Evolutionary conservation across 2,888 invertebrate genomes (phyloP), one percentile per base, ranked within the genome.

Genomic region (Nowickia ferox): DNA sequence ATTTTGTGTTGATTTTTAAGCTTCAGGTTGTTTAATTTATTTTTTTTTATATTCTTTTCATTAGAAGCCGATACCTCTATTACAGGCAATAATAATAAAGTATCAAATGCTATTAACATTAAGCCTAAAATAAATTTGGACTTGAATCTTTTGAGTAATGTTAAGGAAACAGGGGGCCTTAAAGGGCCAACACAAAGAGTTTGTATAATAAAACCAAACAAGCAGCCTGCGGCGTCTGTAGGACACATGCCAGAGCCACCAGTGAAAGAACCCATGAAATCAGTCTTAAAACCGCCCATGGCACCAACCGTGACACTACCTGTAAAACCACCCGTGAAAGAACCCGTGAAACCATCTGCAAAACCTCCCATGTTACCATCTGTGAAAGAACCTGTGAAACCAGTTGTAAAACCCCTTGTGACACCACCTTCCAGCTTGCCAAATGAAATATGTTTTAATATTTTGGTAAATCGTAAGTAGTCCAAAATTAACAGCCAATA

Each of bases 361-460:
- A 30, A 30, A 51, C 22, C 72, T 10, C 44, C 80, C 9, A 13
- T 13, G 15, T 11, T 1, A 46, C 46, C 46, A 8, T 6, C 30
- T 6, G 6, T 0, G 30, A 30, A 30, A 30, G 30, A 30, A 46
- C 46, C 46, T 1, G 46, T 46, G 3, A 13, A 15, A 15, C 46
- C 53, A 51, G 6, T n/a, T 1, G 15, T 9, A 2, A 19, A 40
- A 11, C 40, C 17, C 17, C 11, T 8, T 1, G 5, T 19, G n/a
- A 55, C 17, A 15, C 8, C 40, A 44, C 53, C 30, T 6, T 30
- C 74, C 51, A 42, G 38, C 13, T n/a, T 10, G 1, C 11, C 61
- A 22, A n/a, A n/a, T 42, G 69, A 78, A 66, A 74, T 66, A 30
- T 81, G 81, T 38, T 81, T 81, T 59, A 42, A 81, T 19, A 42